phyloP scores from a whole-genome alignment of 2,888 invertebrate genomes.

The Amiota minor region DNA sequence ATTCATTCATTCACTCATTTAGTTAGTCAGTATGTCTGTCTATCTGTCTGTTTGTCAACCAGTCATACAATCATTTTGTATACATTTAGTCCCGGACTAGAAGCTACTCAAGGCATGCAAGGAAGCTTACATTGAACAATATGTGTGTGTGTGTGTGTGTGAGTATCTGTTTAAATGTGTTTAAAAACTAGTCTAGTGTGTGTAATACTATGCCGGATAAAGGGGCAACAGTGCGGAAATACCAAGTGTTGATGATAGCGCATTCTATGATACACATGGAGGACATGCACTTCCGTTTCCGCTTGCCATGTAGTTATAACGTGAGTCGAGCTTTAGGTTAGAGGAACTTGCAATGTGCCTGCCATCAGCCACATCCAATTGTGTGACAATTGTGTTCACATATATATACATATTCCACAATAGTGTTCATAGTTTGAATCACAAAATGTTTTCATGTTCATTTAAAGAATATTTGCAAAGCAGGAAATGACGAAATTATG shows the following conservation, averaged over 20 bases:
- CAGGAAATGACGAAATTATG: too few relatives aligned
- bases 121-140: neutral
- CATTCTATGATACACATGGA: slow-evolving; percentile 17
- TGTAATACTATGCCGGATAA: neutral
- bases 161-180: too few relatives aligned
- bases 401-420: neutral
- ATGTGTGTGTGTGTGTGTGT: neutral
- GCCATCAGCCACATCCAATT: neutral
- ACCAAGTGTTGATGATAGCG: slow-evolving; percentile 28
- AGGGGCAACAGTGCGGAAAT: slow-evolving; percentile 17
- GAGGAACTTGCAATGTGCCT: neutral
- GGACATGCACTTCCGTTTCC: slow-evolving; percentile 47
- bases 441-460: too few relatives aligned
- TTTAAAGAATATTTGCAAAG: too few relatives aligned
- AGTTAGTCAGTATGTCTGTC: neutral
- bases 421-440: too few relatives aligned
- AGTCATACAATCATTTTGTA: too few relatives aligned
- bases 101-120: neutral
- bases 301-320: slow-evolving; percentile 34
- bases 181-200: too few relatives aligned
- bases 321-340: neutral
- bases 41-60: neutral
- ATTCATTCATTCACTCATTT: neutral
- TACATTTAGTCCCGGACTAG: neutral
- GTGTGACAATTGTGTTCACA: neutral